Base-by-base conservation (phyloP, 1,140 invertebrate species). In the Copidosoma floridanum region DNA sequence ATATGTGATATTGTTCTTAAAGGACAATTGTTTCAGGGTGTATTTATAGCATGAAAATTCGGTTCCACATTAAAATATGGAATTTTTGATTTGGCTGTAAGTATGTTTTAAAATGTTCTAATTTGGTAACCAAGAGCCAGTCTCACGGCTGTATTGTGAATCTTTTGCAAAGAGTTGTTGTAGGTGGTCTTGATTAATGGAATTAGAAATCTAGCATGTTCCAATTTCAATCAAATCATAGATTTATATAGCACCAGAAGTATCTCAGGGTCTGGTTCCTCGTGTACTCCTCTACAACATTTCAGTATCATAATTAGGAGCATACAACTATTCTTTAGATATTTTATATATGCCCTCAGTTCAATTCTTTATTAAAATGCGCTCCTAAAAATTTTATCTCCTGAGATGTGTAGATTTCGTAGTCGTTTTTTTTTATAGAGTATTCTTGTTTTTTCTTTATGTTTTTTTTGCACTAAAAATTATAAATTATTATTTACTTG, bases 91-190 rank as follows among this genome's bases (percentile, higher is more conserved):
- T n/a, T n/a, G n/a, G n/a, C n/a, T n/a, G n/a, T n/a, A n/a, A n/a
- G n/a, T n/a, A 58, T 16, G 27, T 58, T 58, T 12, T 40, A 41
- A 14, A 46, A 46, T 3, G 44, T 58, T 10, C 35, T 50, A 5
- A 41, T 50, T 12, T 29, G 20, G 23, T 58, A 58, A 7, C 46
- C 46, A 23, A 58, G 12, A 16, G 56, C 56, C 6, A 58, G 26
- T 41, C 38, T 58, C 2, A 58, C 10, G 12, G 27, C 38, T 8
- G 7, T 6, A 37, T 41, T 50, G 18, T 48, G 27, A 18, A 24
- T 50, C 43, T 50, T 58, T 50, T 57, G 32, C 3, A 52, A n/a
- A 7, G 2, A 24, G 11, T 38, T 1, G n/a, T 32, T 20, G 16
- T 38, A 14, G 12, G 7, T 12, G 2, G 14, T 24, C n/a, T 27